Percentiles rank a stretch among this genome's conserved stretches.
These are phyloP conservation scores for Cryptotermes secundus DNA, from an alignment of 1,140 invertebrate species.

Conservation along the genomic window DNA sequence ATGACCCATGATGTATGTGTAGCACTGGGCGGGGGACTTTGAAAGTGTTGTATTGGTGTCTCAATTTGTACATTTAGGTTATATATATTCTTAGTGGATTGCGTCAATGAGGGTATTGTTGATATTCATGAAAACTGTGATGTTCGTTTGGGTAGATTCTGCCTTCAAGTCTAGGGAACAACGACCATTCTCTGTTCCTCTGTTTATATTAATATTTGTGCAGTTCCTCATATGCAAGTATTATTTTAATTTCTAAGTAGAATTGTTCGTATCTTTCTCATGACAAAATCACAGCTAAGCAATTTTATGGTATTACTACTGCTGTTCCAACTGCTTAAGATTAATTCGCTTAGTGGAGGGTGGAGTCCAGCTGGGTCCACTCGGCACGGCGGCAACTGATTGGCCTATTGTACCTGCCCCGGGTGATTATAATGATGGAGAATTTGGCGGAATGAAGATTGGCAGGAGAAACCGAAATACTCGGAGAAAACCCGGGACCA, in stretches of 20 bases:
- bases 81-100: neutral
- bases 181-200: neutral
- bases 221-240: neutral
- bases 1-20: too few species aligned
- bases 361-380: too few species aligned
- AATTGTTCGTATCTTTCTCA: too few species aligned
- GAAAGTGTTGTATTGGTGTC: neutral
- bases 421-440: neutral
- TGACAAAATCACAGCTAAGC: too few species aligned
- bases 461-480: too few species aligned
- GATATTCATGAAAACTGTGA: neutral
- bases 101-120: neutral
- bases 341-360: too few species aligned
- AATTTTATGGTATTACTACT: too few species aligned
- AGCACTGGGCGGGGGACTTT: neutral
- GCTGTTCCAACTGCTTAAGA: too few species aligned
- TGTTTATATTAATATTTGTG: neutral
- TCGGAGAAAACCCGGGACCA: too few species aligned
- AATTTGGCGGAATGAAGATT: neutral
- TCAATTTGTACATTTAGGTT: neutral
- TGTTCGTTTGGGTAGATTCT: neutral
- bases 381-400: too few species aligned
- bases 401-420: too few species aligned
- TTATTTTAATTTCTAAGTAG: too few species aligned
- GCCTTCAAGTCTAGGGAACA: neutral